Evolutionary conservation across 2,888 invertebrate species (phyloP).

Genomic region (Dasysyrphus albostriatus): DNA sequence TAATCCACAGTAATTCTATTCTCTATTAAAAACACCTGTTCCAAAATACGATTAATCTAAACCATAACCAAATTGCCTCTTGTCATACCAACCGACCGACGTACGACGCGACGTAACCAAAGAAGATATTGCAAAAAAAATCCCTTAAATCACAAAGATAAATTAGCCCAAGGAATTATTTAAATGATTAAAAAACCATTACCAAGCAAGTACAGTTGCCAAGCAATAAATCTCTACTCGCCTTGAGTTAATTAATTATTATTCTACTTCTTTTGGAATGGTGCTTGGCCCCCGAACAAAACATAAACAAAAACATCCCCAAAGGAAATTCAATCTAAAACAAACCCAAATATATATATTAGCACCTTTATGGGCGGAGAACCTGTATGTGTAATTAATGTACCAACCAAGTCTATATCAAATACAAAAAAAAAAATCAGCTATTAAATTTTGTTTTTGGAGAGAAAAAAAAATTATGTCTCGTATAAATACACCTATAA

Average conservation of each 20-base stretch:
- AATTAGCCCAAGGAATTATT: constrained; percentile 49
- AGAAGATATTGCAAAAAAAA: background rate
- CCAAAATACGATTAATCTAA: background rate
- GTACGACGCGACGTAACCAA: too few species aligned
- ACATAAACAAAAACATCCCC: background rate
- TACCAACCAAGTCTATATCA: constrained; percentile 38
- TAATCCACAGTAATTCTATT: background rate
- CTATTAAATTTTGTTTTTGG: constrained; percentile 35
- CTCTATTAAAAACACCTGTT: background rate
- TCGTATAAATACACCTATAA: background rate
- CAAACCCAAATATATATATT: constrained; percentile 10
- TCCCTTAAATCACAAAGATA: constrained; percentile 36
- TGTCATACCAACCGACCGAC: background rate
- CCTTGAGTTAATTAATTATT: constrained; percentile 58
- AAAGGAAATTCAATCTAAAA: constrained; percentile 32
- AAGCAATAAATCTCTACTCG: constrained; percentile 51
- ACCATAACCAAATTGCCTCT: background rate
- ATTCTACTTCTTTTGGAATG: background rate
- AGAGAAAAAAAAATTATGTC: background rate
- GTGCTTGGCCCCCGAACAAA: background rate
- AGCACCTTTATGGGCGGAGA: constrained; percentile 26
- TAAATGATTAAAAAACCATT: constrained; percentile 65
- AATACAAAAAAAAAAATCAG: constrained; percentile 57
- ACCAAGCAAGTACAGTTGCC: constrained; percentile 43
- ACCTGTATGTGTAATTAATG: constrained; percentile 64